Conservation (phyloP, 2,113 vertebrate genomes). For the Anolis carolinensis region DNA sequence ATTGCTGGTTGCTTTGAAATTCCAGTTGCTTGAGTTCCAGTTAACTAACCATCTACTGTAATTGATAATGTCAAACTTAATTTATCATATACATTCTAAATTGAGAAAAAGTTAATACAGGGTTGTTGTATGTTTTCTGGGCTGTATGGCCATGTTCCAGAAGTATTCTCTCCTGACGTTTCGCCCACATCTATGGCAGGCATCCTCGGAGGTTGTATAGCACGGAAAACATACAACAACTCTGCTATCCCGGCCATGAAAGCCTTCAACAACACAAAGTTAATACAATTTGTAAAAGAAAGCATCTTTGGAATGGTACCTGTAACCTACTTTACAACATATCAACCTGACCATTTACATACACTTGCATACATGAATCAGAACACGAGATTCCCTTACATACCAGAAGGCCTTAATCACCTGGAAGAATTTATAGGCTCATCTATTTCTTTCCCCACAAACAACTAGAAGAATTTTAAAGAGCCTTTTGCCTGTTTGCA, state of each 20-base stretch:
- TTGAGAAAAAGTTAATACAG: background rate
- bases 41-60: background rate
- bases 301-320: background rate
- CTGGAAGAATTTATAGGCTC: background rate
- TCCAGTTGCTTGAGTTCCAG: no score
- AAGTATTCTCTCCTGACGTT: no score
- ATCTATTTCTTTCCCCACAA: fast-evolving
- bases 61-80: background rate
- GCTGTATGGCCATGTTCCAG: no score
- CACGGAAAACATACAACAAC: no score
- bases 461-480: background rate
- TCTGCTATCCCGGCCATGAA: no score
- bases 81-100: background rate
- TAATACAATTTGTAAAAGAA: background rate
- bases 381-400: background rate
- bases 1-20: no score
- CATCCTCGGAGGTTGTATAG: no score
- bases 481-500: background rate
- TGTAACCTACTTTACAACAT: background rate
- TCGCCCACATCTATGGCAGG: no score
- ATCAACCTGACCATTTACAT: no score
- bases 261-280: no score
- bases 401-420: background rate
- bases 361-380: background rate
- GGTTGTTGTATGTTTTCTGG: no score